Base-by-base conservation (phyloP, 2,888 invertebrate species). In the Polylopha cassiicola region DNA sequence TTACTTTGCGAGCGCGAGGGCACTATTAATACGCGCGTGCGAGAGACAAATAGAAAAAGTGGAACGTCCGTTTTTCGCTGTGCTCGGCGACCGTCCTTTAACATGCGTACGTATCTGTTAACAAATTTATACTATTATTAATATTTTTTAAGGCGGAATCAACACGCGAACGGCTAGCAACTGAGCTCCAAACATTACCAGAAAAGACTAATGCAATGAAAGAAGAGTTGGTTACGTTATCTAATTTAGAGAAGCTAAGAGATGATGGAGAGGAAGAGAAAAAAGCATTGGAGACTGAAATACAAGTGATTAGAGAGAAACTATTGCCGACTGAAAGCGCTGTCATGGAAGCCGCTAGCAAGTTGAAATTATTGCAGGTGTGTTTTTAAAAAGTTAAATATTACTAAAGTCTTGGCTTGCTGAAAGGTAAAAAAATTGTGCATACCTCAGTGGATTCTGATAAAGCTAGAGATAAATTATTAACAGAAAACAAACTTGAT, bases 121-220 rank as follows among this genome's bases (percentile, higher is more conserved):
- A n/a, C n/a, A n/a, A n/a, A n/a, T n/a, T n/a, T n/a, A n/a, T n/a
- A n/a, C n/a, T n/a, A 29, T 11, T 8, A 6, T n/a, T 11, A 23
- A 9, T 10, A 22, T 23, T 15, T 38, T 54, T 55, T 22, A 41
- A 86, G 86, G 80, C 73, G 1, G 81, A 86, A 58, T 60, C 72
- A 1, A 78, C 87, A 1, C 77, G 87, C 10, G 77, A 82, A 43
- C 78, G 86, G 2, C 63, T 89, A 2, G 81, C 75, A 3, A 68
- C 74, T 0, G 87, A 91, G 76, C 82, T 92, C 16, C 88, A 90
- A 53, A 89, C 91, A 28, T 69, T 93, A 43, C 91, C 92, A 36
- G 88, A 89, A 34, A 92, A 91, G 66, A 89, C 92, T 10, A 84
- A 74, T 41, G 86, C 85, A 2, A 90, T 91, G 89, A 84, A 88